phyloP scores from a whole-genome alignment of 2,113 vertebrate species.

The Bucco capensis region DNA sequence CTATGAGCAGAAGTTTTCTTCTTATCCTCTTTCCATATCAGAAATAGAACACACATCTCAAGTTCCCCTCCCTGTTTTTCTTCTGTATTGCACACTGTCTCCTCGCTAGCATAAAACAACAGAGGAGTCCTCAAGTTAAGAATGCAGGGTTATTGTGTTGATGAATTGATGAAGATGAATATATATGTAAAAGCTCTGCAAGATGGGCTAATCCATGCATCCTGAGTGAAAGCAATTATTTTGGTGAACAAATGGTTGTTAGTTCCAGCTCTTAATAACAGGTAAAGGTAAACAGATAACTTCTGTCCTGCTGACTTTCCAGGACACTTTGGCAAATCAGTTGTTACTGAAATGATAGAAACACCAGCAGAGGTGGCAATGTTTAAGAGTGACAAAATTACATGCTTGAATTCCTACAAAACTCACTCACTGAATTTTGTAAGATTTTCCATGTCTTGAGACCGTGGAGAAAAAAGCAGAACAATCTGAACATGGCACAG shows the following conservation, averaged over 20 bases:
- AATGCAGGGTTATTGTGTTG: conserved; percentile 54
- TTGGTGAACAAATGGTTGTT: conserved; percentile 6
- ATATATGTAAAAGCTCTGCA: conserved; percentile 50
- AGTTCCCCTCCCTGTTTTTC: conserved; percentile 39
- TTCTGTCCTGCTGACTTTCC: neutral
- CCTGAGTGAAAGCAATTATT: conserved; percentile 41
- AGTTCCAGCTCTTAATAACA: neutral
- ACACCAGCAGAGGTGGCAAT: neutral
- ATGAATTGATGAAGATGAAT: conserved; percentile 52
- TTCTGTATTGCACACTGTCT: neutral
- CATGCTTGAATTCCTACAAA: neutral
- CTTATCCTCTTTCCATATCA: conserved; percentile 9
- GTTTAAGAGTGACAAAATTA: neutral
- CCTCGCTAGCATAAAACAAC: conserved; percentile 37
- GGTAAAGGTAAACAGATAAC: neutral
- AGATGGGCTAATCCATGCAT: conserved; percentile 33
- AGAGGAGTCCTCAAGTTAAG: conserved; percentile 58
- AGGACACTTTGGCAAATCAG: neutral
- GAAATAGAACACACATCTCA: conserved; percentile 47
- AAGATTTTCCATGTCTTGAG: neutral
- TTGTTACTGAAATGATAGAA: neutral
- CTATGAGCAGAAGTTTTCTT: neutral
- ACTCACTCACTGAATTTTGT: neutral
- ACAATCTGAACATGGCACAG: neutral
- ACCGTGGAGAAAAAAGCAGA: neutral